Evolutionary conservation across 1,140 invertebrate species (phyloP).

Genomic region (Trachelipus rathkii): DNA sequence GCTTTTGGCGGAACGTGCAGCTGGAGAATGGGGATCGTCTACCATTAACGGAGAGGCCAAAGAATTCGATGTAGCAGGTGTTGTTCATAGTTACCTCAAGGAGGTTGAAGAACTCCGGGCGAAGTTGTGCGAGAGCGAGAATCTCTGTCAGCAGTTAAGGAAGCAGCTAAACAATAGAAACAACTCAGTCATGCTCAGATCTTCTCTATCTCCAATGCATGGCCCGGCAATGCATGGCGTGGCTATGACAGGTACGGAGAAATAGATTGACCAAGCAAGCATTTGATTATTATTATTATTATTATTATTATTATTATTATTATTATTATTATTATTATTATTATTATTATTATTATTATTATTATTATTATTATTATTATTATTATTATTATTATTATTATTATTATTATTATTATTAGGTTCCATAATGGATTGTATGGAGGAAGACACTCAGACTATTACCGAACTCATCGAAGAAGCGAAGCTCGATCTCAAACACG

Average conservation of each 20-base stretch:
- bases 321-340: constrained; percentile 2
- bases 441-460: constrained; percentile 38
- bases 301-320: too few species aligned
- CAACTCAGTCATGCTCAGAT: constrained; percentile 44
- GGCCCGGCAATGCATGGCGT: neutral
- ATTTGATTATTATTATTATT: too few species aligned
- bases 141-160: constrained; percentile 71
- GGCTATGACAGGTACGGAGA: neutral
- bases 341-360: neutral
- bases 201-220: constrained; percentile 45
- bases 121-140: constrained; percentile 81
- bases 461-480: constrained; percentile 60
- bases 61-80: constrained; percentile 50
- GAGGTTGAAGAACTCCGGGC: constrained; percentile 88
- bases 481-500: constrained; percentile 62
- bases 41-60: constrained; percentile 37
- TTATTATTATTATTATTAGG: constrained; percentile 21
- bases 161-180: constrained; percentile 52
- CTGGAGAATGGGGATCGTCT: constrained; percentile 63
- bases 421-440: constrained; percentile 37
- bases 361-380: neutral
- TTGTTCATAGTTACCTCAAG: constrained; percentile 76
- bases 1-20: constrained; percentile 72
- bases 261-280: neutral
- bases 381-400: neutral